phyloP scores from a whole-genome alignment of 2,888 invertebrate species.

The Ectemnius cavifrons region DNA sequence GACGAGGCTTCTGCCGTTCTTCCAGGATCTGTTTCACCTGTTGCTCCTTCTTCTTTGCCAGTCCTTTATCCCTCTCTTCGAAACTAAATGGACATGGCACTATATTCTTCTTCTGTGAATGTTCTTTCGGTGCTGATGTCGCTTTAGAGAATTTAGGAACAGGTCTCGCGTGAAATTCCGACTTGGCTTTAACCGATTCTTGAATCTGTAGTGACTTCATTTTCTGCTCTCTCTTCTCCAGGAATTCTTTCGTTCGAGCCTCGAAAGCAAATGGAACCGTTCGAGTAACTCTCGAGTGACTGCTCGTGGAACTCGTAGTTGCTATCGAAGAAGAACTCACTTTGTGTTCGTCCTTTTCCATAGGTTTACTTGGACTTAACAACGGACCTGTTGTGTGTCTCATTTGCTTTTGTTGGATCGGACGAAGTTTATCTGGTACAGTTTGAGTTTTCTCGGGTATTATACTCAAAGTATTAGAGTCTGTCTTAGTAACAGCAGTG shows the following conservation, averaged over 20 bases:
- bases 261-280: constrained; percentile 79
- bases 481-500: background rate
- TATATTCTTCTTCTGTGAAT: constrained; percentile 20
- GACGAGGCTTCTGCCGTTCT: constrained; percentile 81
- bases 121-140: constrained; percentile 28
- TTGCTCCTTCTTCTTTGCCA: constrained; percentile 81
- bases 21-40: constrained; percentile 81
- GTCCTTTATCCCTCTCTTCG: constrained; percentile 82
- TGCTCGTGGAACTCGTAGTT: constrained; percentile 18
- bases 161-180: constrained; percentile 82
- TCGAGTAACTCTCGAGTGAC: constrained; percentile 47
- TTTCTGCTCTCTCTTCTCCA: constrained; percentile 76
- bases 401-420: no score
- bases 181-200: constrained; percentile 61
- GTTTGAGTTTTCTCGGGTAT: no score
- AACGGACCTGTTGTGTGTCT: background rate
- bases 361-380: background rate
- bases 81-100: constrained; percentile 79
- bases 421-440: no score
- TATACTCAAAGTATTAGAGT: no score
- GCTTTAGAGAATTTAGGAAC: constrained; percentile 76
- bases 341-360: background rate
- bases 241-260: constrained; percentile 75
- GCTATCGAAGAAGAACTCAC: background rate
- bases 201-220: constrained; percentile 66